A percentile compares a stretch with the other conserved stretches of the same genome.
These are phyloP conservation scores for Malthinus seriepunctatus DNA, from an alignment of 2,888 invertebrate species.

Conservation along the genomic window DNA sequence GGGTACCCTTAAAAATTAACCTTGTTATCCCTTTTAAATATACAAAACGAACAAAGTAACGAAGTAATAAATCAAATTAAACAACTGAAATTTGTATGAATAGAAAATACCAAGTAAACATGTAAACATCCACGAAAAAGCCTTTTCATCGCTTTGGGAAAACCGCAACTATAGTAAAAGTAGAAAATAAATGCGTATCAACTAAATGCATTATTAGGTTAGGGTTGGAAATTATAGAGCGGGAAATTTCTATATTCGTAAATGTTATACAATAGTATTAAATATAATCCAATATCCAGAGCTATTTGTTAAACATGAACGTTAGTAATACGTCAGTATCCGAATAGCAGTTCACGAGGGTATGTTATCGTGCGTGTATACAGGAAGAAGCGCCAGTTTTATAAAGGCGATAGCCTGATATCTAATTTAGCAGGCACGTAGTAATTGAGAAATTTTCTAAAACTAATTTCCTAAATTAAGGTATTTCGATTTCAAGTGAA, in stretches of 20 bases:
- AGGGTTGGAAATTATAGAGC: slow-evolving; percentile 12
- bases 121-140: neutral
- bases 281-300: slow-evolving; percentile 29
- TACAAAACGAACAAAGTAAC: slow-evolving; percentile 2
- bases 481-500: neutral
- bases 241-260: slow-evolving; percentile 15
- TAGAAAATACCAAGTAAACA: neutral
- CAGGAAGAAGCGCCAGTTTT: too few species aligned
- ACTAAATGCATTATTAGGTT: slow-evolving; percentile 7
- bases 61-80: slow-evolving; percentile 21
- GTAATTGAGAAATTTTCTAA: too few species aligned
- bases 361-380: too few species aligned
- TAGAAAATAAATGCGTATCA: slow-evolving; percentile 22
- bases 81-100: slow-evolving; percentile 6
- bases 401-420: too few species aligned
- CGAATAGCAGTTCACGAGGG: too few species aligned
- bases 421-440: too few species aligned
- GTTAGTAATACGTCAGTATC: slow-evolving; percentile 27
- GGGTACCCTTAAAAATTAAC: too few species aligned
- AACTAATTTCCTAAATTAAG: neutral
- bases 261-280: slow-evolving; percentile 11
- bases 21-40: neutral
- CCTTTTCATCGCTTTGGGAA: slow-evolving; percentile 8
- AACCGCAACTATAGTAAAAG: slow-evolving; percentile 11
- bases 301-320: slow-evolving; percentile 26